Evolutionary conservation across 2,113 vertebrate genomes (phyloP), one percentile per base, ranked within the genome.

Genomic region (Toxotes chatareus): DNA sequence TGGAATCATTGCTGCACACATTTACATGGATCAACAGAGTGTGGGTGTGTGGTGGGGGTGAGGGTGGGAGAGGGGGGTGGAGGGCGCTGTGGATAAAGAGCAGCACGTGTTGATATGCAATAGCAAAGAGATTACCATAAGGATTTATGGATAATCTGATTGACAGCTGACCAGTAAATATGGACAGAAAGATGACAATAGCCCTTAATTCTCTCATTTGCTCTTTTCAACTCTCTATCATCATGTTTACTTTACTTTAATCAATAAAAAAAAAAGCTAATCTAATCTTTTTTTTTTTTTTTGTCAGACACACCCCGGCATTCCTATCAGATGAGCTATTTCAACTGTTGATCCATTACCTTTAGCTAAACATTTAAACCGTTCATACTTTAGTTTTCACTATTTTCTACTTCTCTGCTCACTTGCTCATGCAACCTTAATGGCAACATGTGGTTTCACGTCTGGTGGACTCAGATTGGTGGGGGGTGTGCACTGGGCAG

Each of bases 91-190:
- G 47, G 82, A 60, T 72, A 36, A 69, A 69, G 83, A 61, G 86
- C 66, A 76, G 65, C 57, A 72, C 56, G 60, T 85, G 89, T 80
- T 82, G 76, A 88, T 84, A 74, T 84, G 88, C 77, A 91, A 88
- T 74, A 81, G 87, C 72, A 77, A 67, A 86, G 79, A 83, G 91
- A 93, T 94, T 93, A 91, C 38, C 66, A 36, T 71, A 40, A 78
- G 79, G 92, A 88, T 92, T 93, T 90, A 84, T 92, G 80, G 88
- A 87, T 95, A 94, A 95, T 95, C 91, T 92, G 89, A 93, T 92
- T 93, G 93, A 94, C 93, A 94, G 93, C 89, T 94, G 93, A 95
- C 86, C 64, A 55, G 90, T 91, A 89, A 93, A 90, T 89, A 92
- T 89, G 89, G 78, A 77, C 88, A 80, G 73, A 85, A 68, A 82